These are phyloP conservation scores for Heliconius hermathena DNA, from an alignment of 1,140 invertebrate genomes.

Conservation along the genomic window DNA sequence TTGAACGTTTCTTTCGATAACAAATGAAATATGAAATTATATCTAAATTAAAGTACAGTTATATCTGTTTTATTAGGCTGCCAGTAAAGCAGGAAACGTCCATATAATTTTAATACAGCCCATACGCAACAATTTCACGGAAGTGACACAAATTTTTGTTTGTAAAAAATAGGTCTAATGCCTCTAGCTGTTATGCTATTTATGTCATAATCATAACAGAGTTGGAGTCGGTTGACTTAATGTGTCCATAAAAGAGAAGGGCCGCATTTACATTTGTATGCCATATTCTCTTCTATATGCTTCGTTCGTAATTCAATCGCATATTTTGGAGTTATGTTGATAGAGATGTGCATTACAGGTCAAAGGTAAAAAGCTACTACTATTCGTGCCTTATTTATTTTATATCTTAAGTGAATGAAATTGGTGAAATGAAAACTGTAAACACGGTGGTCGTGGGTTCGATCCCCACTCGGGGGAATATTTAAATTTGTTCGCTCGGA, in stretches of 20 bases:
- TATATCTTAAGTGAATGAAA: too few species aligned
- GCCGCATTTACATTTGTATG: slow-evolving; percentile 65
- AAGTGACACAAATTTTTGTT: slow-evolving; percentile 56
- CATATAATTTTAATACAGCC: slow-evolving; percentile 10
- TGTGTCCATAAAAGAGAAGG: slow-evolving; percentile 54
- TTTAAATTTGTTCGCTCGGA: too few species aligned
- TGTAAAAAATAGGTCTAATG: slow-evolving; percentile 35
- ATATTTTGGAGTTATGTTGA: slow-evolving; percentile 37
- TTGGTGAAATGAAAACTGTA: too few species aligned
- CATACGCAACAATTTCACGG: slow-evolving; percentile 35
- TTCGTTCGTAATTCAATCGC: slow-evolving; percentile 25
- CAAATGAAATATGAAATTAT: slow-evolving; percentile 23
- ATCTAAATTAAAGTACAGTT: slow-evolving; percentile 17
- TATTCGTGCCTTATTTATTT: too few species aligned
- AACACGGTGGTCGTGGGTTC: too few species aligned
- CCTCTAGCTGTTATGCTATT: slow-evolving; percentile 50
- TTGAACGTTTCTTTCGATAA: slow-evolving; percentile 20
- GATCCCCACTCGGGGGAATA: too few species aligned
- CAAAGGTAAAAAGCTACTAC: slow-evolving; percentile 27
- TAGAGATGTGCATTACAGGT: slow-evolving; percentile 22
- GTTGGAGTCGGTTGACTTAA: slow-evolving; percentile 53
- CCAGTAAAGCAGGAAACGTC: slow-evolving; percentile 9
- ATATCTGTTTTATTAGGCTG: neutral
- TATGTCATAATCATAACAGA: slow-evolving; percentile 66
- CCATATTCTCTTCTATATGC: slow-evolving; percentile 45